phyloP scores from a whole-genome alignment of 2,113 vertebrate genomes.

The Vulpes lagopus region DNA sequence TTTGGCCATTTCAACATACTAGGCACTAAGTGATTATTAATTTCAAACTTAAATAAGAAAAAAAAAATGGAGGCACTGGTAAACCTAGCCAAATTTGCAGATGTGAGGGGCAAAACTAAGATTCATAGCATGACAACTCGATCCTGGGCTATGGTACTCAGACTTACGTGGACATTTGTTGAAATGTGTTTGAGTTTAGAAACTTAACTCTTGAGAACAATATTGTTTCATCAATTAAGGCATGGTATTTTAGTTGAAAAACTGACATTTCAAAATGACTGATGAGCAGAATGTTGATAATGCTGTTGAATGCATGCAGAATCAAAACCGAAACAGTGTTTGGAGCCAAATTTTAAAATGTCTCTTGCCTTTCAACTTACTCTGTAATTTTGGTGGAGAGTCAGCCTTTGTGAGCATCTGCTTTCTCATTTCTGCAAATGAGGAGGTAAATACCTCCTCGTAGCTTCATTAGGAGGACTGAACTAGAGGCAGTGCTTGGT shows the following conservation, averaged over 20 bases:
- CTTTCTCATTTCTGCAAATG: not conserved
- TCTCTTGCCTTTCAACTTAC: not conserved
- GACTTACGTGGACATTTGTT: not conserved
- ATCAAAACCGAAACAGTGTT: not conserved
- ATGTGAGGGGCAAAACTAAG: not conserved
- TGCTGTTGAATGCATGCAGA: not conserved
- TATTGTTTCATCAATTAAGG: slow-evolving; percentile 52
- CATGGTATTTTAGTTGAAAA: slow-evolving; percentile 59
- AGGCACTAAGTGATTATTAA: not conserved
- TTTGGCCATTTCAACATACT: not conserved
- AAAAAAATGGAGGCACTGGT: not conserved
- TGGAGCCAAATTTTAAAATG: not conserved
- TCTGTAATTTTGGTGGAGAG: not conserved
- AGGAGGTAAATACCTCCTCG: not conserved
- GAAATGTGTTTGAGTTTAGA: not conserved
- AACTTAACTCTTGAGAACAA: not conserved
- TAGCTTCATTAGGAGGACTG: not conserved
- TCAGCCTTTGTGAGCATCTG: not conserved
- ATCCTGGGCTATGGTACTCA: too few relatives aligned
- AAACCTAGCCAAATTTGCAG: not conserved
- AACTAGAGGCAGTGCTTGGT: not conserved
- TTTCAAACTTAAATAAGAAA: not conserved
- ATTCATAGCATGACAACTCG: not conserved
- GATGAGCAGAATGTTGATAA: slow-evolving; percentile 18
- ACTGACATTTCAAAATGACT: slow-evolving; percentile 52